Base-by-base conservation (phyloP, 2,113 vertebrate genomes). In the Picathartes gymnocephalus region DNA sequence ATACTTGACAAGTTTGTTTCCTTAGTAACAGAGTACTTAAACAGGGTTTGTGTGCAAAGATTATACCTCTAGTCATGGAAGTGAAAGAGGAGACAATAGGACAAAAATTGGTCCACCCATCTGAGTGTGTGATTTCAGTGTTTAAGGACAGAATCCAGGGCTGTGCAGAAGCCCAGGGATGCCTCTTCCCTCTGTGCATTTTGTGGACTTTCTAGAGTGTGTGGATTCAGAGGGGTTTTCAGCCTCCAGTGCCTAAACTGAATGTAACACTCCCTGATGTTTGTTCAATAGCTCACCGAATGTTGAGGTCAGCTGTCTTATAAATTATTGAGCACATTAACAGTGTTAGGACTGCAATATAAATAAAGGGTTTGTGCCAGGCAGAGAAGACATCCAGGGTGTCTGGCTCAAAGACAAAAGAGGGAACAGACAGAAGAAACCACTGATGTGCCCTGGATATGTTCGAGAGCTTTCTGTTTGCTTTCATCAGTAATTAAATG, bases 11-110 rank as follows among this genome's bases (percentile, higher is more conserved):
- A 97, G 96, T 96, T 96, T 96, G 98, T 98, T 98, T 98, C 98
- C 98, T 97, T 98, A 98, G 98, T 97, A 98, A 98, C 98, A 56
- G 81, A 96, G 96, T 92, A 93, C 96, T 98, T 98, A 97, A 97
- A 95, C 84, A 96, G 95, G 90, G 96, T 10, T 90, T 96, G 92
- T 94, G 95, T 85, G 92, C 81, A 31, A 53, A 92, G 91, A 93
- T 95, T 95, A 90, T 95, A 93, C 96, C 93, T 95, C 94, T 95
- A 96, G 94, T 92, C 90, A 93, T 56, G 86, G 64, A 79, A 95
- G 66, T 89, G 92, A 86, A 93, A 94, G 89, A 93, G 81, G 79
- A 96, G 90, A 95, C 90, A 91, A 92, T 14, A 79, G 93, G 84
- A 94, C 90, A 89, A 45, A 66, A 64, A 83, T 56, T 65, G 50